Base-by-base conservation (phyloP, 2,888 invertebrate species). In the Amphipoea oculea region DNA sequence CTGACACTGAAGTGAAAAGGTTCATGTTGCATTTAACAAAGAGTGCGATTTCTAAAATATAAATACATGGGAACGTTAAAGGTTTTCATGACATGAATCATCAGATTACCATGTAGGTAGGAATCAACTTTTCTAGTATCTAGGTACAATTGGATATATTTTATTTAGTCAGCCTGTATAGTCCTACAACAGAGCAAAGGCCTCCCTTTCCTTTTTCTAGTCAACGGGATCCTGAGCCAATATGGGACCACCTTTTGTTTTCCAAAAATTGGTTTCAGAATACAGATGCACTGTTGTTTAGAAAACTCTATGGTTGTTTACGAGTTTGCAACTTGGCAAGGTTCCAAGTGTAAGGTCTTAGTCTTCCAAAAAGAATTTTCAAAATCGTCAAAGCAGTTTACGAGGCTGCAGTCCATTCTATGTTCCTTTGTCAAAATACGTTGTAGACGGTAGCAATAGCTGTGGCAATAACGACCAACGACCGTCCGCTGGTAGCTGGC, bases 331-430 rank as follows among this genome's bases (percentile, higher is more conserved):
- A 69, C 57, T 69, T 60, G 60, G 60, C 45, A 20, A 45, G 20
- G 14, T 48, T 65, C 63, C 69, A 73, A 48, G 17, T 65, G 48
- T 29, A 23, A 62, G 45, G 51, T 54, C 36, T 60, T 11, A 60
- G 42, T n/a, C 51, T 20, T 45, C 2, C 40, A 42, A 68, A 80
- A 76, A 67, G 36, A 74, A 76, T 71, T 71, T 48, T 62, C 67
- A 65, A 79, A 84, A 69, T 69, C 60, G 63, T 69, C 51, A 65
- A 14, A 63, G 14, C 42, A 51, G 68, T 84, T 72, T 83, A 73
- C 63, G 79, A 81, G 62, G n/a, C 7, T 51, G 62, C 65, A 81
- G 68, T n/a, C 11, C 2, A 42, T 23, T 76, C 76, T 70, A 83
- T 70, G 65, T 51, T 51, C 62, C 2, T 51, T 67, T 57, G 12